These are phyloP conservation scores for Drosophila guanche DNA, from an alignment of 1,140 invertebrate species.

Conservation along the genomic window DNA sequence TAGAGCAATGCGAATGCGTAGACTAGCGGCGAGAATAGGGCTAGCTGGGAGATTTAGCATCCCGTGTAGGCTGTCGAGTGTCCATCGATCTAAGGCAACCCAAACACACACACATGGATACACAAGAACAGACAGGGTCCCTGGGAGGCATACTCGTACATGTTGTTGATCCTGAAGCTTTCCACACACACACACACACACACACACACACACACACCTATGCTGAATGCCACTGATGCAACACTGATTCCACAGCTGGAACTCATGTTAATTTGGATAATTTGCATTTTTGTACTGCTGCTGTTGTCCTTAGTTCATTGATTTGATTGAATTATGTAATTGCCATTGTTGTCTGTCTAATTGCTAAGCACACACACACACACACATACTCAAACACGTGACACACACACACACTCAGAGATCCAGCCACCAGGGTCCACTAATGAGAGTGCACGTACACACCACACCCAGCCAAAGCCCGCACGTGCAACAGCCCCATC, in stretches of 20 bases:
- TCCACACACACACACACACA: conserved; percentile 6
- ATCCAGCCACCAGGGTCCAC: background rate
- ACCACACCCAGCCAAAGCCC: background rate
- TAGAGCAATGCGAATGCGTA: too few relatives aligned
- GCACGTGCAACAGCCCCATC: conserved; percentile 29
- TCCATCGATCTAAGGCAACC: too few relatives aligned
- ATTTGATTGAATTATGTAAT: conserved; percentile 81
- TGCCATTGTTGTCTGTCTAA: conserved; percentile 69
- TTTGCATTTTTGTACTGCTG: conserved; percentile 64
- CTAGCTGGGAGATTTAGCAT: too few relatives aligned
- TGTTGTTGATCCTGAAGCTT: too few relatives aligned
- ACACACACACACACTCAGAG: too few relatives aligned
- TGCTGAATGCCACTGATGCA: conserved; percentile 11
- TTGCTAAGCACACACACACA: conserved; percentile 60
- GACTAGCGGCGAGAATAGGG: too few relatives aligned
- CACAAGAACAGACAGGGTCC: too few relatives aligned
- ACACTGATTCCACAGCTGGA: conserved; percentile 33
- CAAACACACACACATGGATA: too few relatives aligned
- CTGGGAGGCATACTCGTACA: too few relatives aligned
- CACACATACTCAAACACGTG: conserved; percentile 16
- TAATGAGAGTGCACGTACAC: conserved; percentile 29
- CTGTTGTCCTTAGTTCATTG: conserved; percentile 69
- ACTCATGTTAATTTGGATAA: conserved; percentile 71
- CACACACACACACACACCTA: too few relatives aligned
- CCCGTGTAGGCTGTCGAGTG: too few relatives aligned